Evolutionary conservation across 2,888 invertebrate species (phyloP).

Genomic region (Lacanobia wlatinum): DNA sequence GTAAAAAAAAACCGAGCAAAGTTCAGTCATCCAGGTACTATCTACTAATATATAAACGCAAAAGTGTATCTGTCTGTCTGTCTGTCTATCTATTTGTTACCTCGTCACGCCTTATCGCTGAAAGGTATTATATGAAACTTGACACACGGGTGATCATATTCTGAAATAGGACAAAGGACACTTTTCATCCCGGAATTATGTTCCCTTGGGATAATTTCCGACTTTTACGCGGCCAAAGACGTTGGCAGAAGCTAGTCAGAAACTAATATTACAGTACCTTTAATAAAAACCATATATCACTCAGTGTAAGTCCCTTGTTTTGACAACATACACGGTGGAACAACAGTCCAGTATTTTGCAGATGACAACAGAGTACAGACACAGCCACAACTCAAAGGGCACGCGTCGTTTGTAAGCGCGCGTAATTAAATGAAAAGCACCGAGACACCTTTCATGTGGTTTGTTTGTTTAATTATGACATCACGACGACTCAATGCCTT

Average conservation of each 20-base stretch:
- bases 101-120: too few species aligned
- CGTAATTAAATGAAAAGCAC: conserved; percentile 55
- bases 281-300: not conserved
- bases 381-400: conserved; percentile 50
- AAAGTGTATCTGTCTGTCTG: too few species aligned
- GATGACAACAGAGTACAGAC: conserved; percentile 28
- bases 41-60: too few species aligned
- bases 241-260: not conserved
- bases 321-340: conserved; percentile 2
- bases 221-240: too few species aligned
- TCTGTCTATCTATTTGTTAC: too few species aligned
- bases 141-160: too few species aligned
- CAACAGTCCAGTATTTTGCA: conserved; percentile 23
- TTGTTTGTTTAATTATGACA: conserved; percentile 47
- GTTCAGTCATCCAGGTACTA: too few species aligned
- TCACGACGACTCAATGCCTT: conserved; percentile 33
- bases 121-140: too few species aligned
- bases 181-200: too few species aligned
- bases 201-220: too few species aligned
- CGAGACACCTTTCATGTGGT: conserved; percentile 62
- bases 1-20: too few species aligned
- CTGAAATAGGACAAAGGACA: too few species aligned
- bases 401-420: conserved; percentile 36
- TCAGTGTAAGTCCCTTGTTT: conserved; percentile 12
- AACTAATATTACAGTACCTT: not conserved